These are phyloP conservation scores for Cheiracanthium punctorium DNA, from an alignment of 2,888 invertebrate genomes.

Conservation along the genomic window DNA sequence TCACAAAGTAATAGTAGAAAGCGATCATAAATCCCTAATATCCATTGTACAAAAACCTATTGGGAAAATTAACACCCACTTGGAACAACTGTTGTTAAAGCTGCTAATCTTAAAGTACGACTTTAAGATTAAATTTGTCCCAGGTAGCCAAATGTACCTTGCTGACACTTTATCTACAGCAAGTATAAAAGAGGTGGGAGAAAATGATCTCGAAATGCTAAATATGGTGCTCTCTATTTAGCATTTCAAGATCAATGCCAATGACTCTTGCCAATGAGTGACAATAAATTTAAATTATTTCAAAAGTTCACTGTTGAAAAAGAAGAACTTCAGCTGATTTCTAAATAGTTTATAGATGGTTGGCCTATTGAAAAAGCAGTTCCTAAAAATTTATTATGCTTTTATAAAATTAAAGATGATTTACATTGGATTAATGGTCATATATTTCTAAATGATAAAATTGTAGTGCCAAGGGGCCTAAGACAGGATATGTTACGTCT, in stretches of 20 bases:
- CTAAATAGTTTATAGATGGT: neutral
- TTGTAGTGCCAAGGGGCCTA: neutral
- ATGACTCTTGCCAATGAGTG: slow-evolving; percentile 18
- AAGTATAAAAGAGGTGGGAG: neutral
- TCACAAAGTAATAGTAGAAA: too few species aligned
- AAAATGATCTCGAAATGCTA: slow-evolving; percentile 28
- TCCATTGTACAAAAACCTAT: slow-evolving; percentile 18
- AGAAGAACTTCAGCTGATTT: neutral
- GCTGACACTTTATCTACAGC: neutral
- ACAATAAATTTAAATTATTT: neutral
- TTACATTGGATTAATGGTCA: slow-evolving; percentile 3
- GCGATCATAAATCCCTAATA: slow-evolving; percentile 18
- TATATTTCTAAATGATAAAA: slow-evolving; percentile 18
- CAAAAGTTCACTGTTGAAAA: slow-evolving; percentile 10
- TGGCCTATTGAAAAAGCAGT: slow-evolving; percentile 18
- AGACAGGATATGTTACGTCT: neutral
- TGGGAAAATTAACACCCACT: slow-evolving; percentile 6
- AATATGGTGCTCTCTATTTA: slow-evolving; percentile 14
- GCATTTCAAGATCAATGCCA: too few species aligned
- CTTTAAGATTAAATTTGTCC: slow-evolving; percentile 22
- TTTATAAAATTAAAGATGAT: slow-evolving; percentile 18
- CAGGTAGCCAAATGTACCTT: slow-evolving; percentile 19
- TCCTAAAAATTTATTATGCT: neutral
- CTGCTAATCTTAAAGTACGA: slow-evolving; percentile 31
- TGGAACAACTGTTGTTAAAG: slow-evolving; percentile 31